phyloP scores from a whole-genome alignment of 2,797 vertebrate species.

The Squalus acanthias region DNA sequence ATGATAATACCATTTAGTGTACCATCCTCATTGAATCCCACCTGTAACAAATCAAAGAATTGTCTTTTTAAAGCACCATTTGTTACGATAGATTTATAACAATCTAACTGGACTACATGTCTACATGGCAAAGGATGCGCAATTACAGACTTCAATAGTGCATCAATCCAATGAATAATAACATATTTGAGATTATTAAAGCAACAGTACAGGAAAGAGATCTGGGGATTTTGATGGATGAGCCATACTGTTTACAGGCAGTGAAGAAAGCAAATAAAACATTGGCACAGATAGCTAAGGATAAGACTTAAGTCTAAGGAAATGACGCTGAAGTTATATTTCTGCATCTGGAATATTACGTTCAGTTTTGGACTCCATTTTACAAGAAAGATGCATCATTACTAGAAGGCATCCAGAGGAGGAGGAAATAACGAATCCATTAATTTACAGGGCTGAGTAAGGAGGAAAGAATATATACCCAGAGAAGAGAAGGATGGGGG shows the following conservation, averaged over 20 bases:
- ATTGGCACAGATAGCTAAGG: background rate
- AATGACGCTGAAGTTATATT: background rate
- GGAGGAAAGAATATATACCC: background rate
- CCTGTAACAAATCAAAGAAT: constrained; percentile 31
- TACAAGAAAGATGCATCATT: background rate
- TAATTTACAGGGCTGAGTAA: background rate
- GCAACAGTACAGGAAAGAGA: background rate
- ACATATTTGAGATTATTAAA: background rate
- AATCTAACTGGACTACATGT: background rate
- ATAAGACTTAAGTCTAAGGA: background rate
- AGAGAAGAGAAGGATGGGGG: background rate
- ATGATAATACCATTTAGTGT: constrained; percentile 35
- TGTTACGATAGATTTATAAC: background rate
- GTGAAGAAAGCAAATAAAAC: background rate
- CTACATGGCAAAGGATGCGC: background rate
- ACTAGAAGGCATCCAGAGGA: background rate
- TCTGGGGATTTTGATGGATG: background rate
- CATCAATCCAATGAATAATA: background rate
- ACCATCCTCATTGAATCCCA: constrained; percentile 37
- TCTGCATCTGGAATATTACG: background rate
- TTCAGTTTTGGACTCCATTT: background rate
- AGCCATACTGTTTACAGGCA: background rate
- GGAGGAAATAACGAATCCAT: background rate
- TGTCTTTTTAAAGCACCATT: background rate
- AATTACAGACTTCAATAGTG: background rate